phyloP scores from a whole-genome alignment of 2,888 invertebrate species.

The Entomobrya multifasciata region DNA sequence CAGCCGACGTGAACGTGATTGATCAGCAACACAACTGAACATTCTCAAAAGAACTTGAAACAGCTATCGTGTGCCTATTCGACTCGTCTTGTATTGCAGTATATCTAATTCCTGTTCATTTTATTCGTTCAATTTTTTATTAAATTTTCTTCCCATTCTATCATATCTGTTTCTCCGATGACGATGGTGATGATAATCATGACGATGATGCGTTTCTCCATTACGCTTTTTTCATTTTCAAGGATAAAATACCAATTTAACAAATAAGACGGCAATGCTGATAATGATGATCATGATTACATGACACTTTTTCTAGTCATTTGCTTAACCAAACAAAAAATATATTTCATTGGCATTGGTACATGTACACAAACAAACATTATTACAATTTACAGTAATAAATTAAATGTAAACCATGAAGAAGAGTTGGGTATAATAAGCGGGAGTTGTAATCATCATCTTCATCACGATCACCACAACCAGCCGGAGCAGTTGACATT shows the following conservation, averaged over 20 bases:
- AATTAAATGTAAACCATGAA: constrained; percentile 45
- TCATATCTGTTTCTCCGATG: constrained; percentile 16
- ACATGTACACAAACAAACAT: too few species aligned
- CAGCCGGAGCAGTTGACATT: constrained; percentile 44
- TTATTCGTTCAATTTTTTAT: constrained; percentile 10
- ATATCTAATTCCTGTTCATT: not conserved
- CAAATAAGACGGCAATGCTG: not conserved
- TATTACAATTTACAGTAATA: constrained; percentile 11
- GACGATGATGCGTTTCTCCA: not conserved
- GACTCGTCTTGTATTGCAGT: too few species aligned
- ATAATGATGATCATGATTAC: constrained; percentile 17
- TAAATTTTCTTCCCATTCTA: constrained; percentile 17
- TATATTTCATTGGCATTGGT: not conserved
- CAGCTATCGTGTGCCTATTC: not conserved
- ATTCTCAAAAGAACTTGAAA: not conserved
- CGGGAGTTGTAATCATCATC: constrained; percentile 10
- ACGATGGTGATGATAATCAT: not conserved
- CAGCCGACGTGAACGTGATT: constrained; percentile 64
- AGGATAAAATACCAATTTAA: not conserved
- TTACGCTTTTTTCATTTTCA: constrained; percentile 22
- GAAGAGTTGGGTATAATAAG: not conserved
- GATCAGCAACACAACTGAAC: constrained; percentile 40
- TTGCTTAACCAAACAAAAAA: constrained; percentile 30
- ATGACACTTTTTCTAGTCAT: constrained; percentile 30
- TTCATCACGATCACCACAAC: not conserved